phyloP scores from a whole-genome alignment of 2,797 vertebrate species.

The Heliangelus exortis region DNA sequence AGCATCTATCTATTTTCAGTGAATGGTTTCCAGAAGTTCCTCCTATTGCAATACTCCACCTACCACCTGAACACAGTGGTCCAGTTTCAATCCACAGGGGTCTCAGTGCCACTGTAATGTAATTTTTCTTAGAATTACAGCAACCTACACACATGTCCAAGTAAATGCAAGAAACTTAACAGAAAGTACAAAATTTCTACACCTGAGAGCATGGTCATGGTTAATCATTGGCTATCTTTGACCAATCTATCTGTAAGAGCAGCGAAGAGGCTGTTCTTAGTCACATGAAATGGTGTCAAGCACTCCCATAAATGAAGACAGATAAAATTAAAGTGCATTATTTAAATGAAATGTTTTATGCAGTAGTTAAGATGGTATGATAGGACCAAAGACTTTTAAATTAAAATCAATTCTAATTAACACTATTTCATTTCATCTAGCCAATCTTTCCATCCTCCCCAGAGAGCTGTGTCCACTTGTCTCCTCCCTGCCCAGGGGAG shows the following conservation, averaged over 20 bases:
- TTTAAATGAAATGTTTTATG: constrained; percentile 12
- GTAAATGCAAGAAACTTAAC: not conserved
- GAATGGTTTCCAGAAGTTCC: not conserved
- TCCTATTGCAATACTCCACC: not conserved
- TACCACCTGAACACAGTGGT: rapidly evolving
- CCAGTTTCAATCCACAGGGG: not conserved
- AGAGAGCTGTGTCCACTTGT: not conserved
- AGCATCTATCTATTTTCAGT: not conserved
- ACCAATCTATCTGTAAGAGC: not conserved
- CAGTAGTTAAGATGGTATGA: not conserved
- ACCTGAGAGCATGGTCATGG: rapidly evolving
- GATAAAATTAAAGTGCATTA: not conserved
- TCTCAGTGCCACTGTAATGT: not conserved
- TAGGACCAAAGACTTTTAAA: not conserved
- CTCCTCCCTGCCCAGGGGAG: not conserved
- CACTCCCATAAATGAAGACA: not conserved
- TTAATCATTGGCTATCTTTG: not conserved
- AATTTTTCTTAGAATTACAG: not conserved
- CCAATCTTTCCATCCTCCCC: rapidly evolving
- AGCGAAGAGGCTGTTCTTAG: not conserved
- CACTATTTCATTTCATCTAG: not conserved
- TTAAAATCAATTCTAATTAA: not conserved
- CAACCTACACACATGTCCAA: rapidly evolving
- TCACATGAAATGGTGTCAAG: not conserved
- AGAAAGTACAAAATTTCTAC: not conserved